phyloP scores from a whole-genome alignment of 2,888 invertebrate species.

The Drosophila kambysellisi region DNA sequence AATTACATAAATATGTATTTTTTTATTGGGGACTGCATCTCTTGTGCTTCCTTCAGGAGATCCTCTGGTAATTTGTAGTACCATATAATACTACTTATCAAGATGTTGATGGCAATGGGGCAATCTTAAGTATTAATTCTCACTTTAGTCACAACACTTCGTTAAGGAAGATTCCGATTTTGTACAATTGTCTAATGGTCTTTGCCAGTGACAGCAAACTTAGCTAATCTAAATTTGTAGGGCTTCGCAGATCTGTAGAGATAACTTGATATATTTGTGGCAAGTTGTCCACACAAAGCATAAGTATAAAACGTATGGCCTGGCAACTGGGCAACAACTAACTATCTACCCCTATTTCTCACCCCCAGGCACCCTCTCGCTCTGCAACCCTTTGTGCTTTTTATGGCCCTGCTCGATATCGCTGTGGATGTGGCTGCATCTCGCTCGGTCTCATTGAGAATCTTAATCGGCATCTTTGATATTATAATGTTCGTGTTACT shows the following conservation, averaged over 20 bases:
- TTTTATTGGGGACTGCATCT: background rate
- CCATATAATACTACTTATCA: background rate
- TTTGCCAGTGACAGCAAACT: background rate
- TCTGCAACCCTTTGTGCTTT: background rate
- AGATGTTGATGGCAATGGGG: background rate
- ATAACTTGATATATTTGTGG: background rate
- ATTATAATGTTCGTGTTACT: constrained; percentile 85
- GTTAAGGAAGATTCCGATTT: background rate
- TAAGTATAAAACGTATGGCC: background rate
- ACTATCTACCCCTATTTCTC: background rate
- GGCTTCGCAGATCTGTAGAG: background rate
- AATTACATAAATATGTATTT: background rate
- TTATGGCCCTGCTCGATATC: background rate
- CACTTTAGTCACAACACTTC: background rate
- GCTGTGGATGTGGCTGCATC: constrained; percentile 9
- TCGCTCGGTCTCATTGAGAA: constrained; percentile 49
- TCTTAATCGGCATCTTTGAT: constrained; percentile 84
- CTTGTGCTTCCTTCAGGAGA: background rate
- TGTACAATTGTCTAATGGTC: background rate
- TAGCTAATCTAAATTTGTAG: background rate
- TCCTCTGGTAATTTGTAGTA: background rate
- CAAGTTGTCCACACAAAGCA: background rate
- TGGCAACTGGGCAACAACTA: constrained; percentile 3
- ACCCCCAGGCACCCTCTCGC: background rate
- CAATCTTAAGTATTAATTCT: background rate